Percentiles rank a stretch among this genome's conserved stretches.
These are phyloP conservation scores for Capitulum mitella DNA, from an alignment of 2,888 invertebrate species.

Conservation along the genomic window DNA sequence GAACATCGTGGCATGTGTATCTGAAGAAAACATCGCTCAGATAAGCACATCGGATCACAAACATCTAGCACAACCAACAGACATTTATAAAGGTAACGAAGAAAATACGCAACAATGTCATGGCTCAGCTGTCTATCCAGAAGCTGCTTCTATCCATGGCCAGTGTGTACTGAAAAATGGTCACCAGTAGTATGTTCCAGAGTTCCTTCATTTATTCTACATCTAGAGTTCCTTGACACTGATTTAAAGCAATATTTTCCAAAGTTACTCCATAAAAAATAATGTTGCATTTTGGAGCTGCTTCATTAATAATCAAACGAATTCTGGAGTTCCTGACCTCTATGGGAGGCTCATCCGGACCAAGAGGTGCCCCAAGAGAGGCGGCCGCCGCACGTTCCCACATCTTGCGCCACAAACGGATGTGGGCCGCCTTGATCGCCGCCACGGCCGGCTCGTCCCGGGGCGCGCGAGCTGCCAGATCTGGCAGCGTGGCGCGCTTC, in stretches of 20 bases:
- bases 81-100: too few relatives aligned
- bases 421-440: slow-evolving; percentile 17
- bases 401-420: not conserved
- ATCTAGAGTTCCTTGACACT: not conserved
- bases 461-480: not conserved
- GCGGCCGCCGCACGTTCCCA: not conserved
- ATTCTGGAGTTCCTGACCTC: not conserved
- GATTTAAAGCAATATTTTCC: not conserved
- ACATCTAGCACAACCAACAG: too few relatives aligned
- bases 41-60: too few relatives aligned
- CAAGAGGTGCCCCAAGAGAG: not conserved
- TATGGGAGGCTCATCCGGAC: too few relatives aligned
- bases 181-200: not conserved
- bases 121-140: too few relatives aligned
- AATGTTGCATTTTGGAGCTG: not conserved
- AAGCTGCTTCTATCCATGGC: too few relatives aligned
- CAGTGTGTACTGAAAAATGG: too few relatives aligned
- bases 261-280: too few relatives aligned
- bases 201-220: not conserved
- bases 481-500: slow-evolving; percentile 1
- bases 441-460: slow-evolving; percentile 2
- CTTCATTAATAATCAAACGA: too few relatives aligned
- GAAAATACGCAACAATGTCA: too few relatives aligned
- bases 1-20: too few relatives aligned
- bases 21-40: too few relatives aligned